Conservation (phyloP, 2,888 invertebrate species). For the Pandemis cinnamomeana region DNA sequence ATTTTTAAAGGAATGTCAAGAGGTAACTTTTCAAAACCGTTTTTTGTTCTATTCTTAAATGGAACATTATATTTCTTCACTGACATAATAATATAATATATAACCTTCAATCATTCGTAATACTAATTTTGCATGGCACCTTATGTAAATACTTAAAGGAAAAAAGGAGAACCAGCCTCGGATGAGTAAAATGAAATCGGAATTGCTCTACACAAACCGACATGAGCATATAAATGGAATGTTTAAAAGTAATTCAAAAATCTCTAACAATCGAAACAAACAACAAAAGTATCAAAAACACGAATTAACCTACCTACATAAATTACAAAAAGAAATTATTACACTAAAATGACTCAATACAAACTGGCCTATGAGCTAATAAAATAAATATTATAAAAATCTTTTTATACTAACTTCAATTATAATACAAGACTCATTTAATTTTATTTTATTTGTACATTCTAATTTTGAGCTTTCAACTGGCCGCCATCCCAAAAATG, state of each 20-base stretch:
- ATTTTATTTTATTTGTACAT: slow-evolving; percentile 78
- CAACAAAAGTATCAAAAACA: slow-evolving; percentile 70
- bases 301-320: slow-evolving; percentile 54
- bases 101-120: slow-evolving; percentile 15
- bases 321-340: slow-evolving; percentile 57
- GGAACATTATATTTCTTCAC: slow-evolving; percentile 1
- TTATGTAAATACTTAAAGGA: slow-evolving; percentile 38
- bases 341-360: slow-evolving; percentile 74
- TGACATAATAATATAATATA: slow-evolving; percentile 9
- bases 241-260: slow-evolving; percentile 67
- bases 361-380: slow-evolving; percentile 77
- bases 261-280: slow-evolving; percentile 73
- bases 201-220: slow-evolving; percentile 44
- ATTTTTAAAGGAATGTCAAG: slow-evolving; percentile 13
- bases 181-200: slow-evolving; percentile 15
- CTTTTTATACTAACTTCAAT: slow-evolving; percentile 54
- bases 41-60: slow-evolving; percentile 2
- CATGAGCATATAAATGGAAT: slow-evolving; percentile 66
- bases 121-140: slow-evolving; percentile 45
- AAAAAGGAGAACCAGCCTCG: slow-evolving; percentile 36
- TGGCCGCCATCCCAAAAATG: slow-evolving; percentile 77
- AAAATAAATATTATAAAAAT: slow-evolving; percentile 74
- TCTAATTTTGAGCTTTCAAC: slow-evolving; percentile 79
- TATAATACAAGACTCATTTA: slow-evolving; percentile 59
- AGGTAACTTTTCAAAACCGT: slow-evolving; percentile 33